Base-by-base conservation (phyloP, 1,140 invertebrate genomes). In the Goniozus legneri region DNA sequence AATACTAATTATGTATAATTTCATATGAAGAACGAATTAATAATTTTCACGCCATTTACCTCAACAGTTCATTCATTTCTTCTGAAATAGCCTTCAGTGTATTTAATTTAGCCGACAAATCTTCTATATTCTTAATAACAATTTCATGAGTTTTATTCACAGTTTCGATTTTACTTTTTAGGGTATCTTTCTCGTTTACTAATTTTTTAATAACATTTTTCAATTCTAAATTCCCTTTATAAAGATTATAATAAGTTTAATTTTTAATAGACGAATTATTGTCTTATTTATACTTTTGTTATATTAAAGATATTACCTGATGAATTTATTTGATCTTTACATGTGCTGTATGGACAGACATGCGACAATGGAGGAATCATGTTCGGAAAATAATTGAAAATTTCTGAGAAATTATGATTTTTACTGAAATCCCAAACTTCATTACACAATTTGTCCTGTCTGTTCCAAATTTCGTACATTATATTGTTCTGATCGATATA, bases 381-480 rank as follows among this genome's bases (percentile, higher is more conserved):
- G n/a, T n/a, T 15, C 3, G 48, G 50, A 44, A 60, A 59, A 18
- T 44, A 30, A 33, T 48, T 40, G 12, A 69, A 50, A 24, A 65
- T 18, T 18, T 12, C 4, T 14, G 19, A 21, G 34, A 65, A 62
- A 42, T 69, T 33, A 15, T 67, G 57, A 33, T 51, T 22, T 0
- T 12, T 8, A 2, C 56, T 56, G 36, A 69, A 69, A 39, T 59
- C 54, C 67, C 67, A 69, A 3, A 65, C 30, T 39, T 56, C n/a
- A 18, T 60, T 49, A 40, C 55, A 68, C 31, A 52, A 52, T 14
- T 47, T 30, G 36, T 58, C 47, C 49, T 62, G 46, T 13, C 36
- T 16, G 13, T 18, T 30, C 53, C 57, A 64, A 2, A 58, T 42
- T 41, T 48, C 19, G 8, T 52, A 20, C 19, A 62, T 39, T 38